Base-by-base conservation (phyloP, 2,888 invertebrate species). In the Apantesis nais region DNA sequence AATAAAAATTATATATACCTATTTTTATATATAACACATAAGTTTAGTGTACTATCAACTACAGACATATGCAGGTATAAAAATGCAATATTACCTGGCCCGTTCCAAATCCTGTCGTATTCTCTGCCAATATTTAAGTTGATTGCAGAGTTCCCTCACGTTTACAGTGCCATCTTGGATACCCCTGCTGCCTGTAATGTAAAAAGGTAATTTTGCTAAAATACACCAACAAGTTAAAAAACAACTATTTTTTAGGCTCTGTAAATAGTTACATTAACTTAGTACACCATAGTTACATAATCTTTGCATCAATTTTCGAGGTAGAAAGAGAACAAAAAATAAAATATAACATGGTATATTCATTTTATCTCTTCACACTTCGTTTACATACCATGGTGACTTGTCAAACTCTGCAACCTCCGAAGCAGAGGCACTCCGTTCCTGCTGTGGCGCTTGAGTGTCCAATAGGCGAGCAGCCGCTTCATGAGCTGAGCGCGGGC, bases 361-460 rank as follows among this genome's bases (percentile, higher is more conserved):
- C n/a, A n/a, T n/a, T n/a, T n/a, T n/a, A n/a, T n/a, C n/a, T n/a
- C n/a, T n/a, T n/a, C n/a, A n/a, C n/a, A n/a, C n/a, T n/a, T n/a
- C n/a, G 29, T 29, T 58, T 12, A 66, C 41, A 9, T 66, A 89
- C 89, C 88, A 68, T 89, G 89, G 71, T 89, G 86, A 31, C 83
- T 96, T 80, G 92, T 87, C 41, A 89, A 78, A 65, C 90, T 90
- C 81, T 90, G 90, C 77, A 90, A 73, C 11, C 99, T 94, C 62
- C 99, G 92, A 73, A 99, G 91, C 73, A 99, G 95, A 0, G 99
- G 99, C 14, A 99, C 99, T 0, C 99, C 99, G 87, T 99, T 99
- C 66, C 99, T 95, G 76, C 98, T 97, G 87, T 99, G 98, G 1
- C 99, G 94, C 90, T 99, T 99, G 62, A 99, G 93, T 7, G 99